phyloP scores from a whole-genome alignment of 1,140 invertebrate species.

The Rhagoletis zephyria region DNA sequence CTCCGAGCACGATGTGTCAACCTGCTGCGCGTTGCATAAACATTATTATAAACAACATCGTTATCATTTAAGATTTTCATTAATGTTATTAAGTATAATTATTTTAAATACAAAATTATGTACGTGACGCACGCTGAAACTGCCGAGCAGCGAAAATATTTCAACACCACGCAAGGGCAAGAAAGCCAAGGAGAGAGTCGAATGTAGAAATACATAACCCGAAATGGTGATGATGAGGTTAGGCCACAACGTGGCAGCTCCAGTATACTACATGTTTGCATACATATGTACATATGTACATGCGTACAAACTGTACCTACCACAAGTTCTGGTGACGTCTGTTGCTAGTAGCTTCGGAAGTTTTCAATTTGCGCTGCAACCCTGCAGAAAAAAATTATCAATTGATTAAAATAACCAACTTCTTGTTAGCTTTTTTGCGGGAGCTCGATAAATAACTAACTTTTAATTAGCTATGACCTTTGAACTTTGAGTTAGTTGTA shows the following conservation, averaged over 20 bases:
- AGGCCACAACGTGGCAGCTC: neutral
- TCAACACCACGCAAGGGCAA: neutral
- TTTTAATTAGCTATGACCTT: too few relatives aligned
- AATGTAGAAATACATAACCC: neutral
- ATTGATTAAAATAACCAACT: too few relatives aligned
- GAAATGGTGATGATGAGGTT: neutral
- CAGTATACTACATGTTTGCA: too few relatives aligned
- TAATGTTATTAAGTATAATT: constrained; percentile 47
- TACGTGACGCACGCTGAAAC: constrained; percentile 13
- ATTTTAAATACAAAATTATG: constrained; percentile 45
- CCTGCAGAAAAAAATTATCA: too few relatives aligned
- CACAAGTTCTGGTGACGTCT: neutral
- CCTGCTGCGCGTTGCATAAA: constrained; percentile 11
- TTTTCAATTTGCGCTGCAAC: neutral
- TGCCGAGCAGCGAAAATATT: neutral
- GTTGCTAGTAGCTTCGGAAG: neutral
- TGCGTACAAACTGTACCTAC: neutral
- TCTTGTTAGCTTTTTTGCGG: too few relatives aligned
- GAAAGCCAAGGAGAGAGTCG: neutral
- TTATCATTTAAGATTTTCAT: constrained; percentile 45
- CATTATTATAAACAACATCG: constrained; percentile 48
- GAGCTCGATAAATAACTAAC: too few relatives aligned
- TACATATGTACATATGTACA: neutral
- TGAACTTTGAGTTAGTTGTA: too few relatives aligned
- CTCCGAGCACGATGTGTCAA: neutral